A percentile compares a stretch with the other conserved stretches of the same genome.
phyloP scores from a whole-genome alignment of 2,888 invertebrate species.

The Polymixis flavicincta region DNA sequence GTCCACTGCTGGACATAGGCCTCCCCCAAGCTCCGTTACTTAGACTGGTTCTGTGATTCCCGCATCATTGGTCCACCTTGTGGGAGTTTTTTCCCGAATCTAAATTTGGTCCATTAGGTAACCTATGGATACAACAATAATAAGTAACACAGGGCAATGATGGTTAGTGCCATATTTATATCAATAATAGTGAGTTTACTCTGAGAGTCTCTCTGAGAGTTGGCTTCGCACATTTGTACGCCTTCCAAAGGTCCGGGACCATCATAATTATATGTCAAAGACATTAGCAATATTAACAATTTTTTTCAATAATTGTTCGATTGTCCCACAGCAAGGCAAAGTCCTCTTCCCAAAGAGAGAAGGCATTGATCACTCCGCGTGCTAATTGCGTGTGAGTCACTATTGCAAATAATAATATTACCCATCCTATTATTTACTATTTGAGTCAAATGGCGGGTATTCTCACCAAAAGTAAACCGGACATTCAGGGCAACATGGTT shows the following conservation, averaged over 20 bases:
- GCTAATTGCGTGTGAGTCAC: conserved; percentile 30
- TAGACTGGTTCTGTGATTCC: too few species aligned
- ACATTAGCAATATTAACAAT: neutral
- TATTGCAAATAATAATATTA: neutral
- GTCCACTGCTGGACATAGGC: too few species aligned
- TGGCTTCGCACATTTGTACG: too few species aligned
- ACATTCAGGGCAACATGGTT: neutral
- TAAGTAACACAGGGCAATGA: too few species aligned
- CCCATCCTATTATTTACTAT: neutral
- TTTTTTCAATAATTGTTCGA: neutral
- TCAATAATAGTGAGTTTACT: too few species aligned
- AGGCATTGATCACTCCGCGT: conserved; percentile 7
- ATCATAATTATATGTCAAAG: neutral
- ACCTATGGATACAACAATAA: neutral
- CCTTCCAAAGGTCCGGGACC: neutral
- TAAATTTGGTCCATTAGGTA: neutral
- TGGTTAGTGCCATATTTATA: too few species aligned
- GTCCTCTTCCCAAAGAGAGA: neutral
- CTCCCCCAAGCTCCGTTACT: too few species aligned
- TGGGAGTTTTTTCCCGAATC: neutral
- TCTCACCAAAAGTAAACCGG: conserved; percentile 9
- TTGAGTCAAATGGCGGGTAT: conserved; percentile 17
- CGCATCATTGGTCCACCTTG: too few species aligned
- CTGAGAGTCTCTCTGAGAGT: too few species aligned
- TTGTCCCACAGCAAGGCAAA: too few species aligned